These are phyloP conservation scores for Phylloscopus trochilus DNA, from an alignment of 2,113 vertebrate genomes.

Conservation along the genomic window DNA sequence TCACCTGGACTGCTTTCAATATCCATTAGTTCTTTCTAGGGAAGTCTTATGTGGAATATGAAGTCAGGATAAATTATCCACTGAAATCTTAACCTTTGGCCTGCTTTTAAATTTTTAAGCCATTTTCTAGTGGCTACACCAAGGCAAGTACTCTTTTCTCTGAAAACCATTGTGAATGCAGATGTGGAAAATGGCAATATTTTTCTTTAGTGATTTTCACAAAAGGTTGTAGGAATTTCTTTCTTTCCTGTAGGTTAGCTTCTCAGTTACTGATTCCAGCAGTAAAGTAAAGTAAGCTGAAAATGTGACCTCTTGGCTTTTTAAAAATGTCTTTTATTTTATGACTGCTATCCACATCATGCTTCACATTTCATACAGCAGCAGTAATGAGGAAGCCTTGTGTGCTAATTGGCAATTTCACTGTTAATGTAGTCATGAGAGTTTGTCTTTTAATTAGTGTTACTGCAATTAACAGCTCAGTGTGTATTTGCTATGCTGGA, in stretches of 20 bases:
- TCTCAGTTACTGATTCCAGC: background rate
- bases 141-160: background rate
- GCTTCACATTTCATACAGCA: background rate
- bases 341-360: background rate
- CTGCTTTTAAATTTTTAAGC: background rate
- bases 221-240: background rate
- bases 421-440: slow-evolving; percentile 50
- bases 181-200: background rate
- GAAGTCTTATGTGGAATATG: background rate
- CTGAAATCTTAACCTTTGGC: background rate
- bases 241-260: background rate
- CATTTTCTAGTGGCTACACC: background rate
- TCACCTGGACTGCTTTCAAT: background rate
- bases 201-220: background rate
- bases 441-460: slow-evolving; percentile 71
- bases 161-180: background rate
- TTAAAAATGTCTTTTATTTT: background rate
- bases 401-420: slow-evolving; percentile 66
- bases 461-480: slow-evolving; percentile 60
- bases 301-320: background rate
- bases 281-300: background rate
- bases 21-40: background rate
- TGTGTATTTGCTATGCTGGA: slow-evolving; percentile 13
- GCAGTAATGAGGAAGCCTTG: slow-evolving; percentile 49
- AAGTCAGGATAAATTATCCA: background rate